phyloP scores from a whole-genome alignment of 2,797 vertebrate species.

The Melanitta fusca region DNA sequence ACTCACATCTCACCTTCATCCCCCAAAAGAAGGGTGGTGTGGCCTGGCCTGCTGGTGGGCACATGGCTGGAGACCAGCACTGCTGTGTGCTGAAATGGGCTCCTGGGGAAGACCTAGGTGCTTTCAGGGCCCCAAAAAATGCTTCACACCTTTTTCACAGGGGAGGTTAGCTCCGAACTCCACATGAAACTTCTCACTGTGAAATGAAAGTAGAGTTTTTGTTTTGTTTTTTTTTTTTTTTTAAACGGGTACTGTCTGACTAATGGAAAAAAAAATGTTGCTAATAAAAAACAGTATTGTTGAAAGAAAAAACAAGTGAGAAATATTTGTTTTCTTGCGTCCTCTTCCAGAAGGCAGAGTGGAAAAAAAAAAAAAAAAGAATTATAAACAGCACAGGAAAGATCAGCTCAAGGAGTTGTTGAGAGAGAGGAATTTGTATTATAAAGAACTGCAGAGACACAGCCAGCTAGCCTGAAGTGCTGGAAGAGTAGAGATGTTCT shows the following conservation, averaged over 20 bases:
- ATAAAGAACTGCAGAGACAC: background rate
- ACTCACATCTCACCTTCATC: background rate
- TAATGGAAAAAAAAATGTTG: background rate
- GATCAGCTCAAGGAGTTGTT: background rate
- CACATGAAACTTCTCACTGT: background rate
- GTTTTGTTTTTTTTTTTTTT: background rate
- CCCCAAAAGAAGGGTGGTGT: background rate
- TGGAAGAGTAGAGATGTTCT: background rate
- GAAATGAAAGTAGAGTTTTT: background rate
- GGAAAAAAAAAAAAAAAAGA: background rate
- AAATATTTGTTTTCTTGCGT: background rate
- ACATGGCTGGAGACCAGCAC: background rate
- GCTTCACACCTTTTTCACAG: background rate
- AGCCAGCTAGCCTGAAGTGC: background rate
- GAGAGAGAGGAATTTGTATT: background rate
- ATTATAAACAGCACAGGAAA: background rate
- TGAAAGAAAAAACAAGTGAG: background rate
- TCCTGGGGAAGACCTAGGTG: background rate
- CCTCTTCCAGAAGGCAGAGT: background rate
- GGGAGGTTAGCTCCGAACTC: background rate
- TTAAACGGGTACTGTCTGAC: background rate
- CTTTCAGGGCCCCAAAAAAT: background rate
- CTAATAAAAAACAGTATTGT: background rate
- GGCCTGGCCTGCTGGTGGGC: accelerated
- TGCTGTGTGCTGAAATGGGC: background rate